Conservation (phyloP, 1,140 invertebrate species). For the Yoshiicerus persimilis region DNA sequence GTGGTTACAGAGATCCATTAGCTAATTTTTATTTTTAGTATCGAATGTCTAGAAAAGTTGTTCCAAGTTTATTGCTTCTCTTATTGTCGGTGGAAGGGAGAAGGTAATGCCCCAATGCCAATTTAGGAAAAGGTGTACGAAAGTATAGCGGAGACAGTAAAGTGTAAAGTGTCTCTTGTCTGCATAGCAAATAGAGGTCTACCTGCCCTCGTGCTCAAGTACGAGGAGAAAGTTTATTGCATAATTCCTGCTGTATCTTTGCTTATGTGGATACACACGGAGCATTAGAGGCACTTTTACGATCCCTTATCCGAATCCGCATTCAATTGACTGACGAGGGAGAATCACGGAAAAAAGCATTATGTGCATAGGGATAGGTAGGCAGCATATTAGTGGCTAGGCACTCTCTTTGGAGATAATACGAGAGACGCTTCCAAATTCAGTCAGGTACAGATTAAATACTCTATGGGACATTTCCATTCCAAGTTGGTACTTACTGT, state of each 20-base stretch:
- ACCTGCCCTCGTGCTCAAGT: neutral
- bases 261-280: neutral
- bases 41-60: neutral
- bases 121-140: neutral
- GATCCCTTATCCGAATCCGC: neutral
- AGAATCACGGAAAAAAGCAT: neutral
- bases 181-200: neutral
- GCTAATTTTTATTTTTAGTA: conserved; percentile 13
- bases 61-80: neutral
- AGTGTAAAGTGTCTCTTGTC: neutral
- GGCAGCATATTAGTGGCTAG: too few relatives aligned
- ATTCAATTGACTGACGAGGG: neutral
- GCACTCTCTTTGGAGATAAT: neutral
- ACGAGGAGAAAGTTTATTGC: neutral
- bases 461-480: neutral
- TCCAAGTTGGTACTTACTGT: too few relatives aligned
- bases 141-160: neutral
- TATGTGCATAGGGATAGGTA: neutral
- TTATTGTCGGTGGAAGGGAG: neutral
- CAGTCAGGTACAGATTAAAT: neutral
- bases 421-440: neutral
- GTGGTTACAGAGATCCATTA: neutral
- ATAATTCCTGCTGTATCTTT: neutral
- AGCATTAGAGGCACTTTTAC: neutral
- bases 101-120: neutral